Evolutionary conservation across 2,113 vertebrate species (phyloP).

Genomic region (Forbesichthys agassizii): DNA sequence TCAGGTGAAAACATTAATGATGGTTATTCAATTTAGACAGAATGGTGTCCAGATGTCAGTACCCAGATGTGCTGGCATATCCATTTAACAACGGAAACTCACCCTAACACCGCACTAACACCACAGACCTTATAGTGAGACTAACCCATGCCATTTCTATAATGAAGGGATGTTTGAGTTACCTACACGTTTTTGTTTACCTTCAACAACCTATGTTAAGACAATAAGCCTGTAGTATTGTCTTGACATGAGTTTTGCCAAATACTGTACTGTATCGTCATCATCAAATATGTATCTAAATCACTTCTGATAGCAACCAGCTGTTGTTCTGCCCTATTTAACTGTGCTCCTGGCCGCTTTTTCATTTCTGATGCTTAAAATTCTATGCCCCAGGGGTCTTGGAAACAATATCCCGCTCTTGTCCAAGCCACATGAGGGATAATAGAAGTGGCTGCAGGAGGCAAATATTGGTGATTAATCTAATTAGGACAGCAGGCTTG

Average conservation of each 20-base stretch:
- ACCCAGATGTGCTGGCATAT: slow-evolving; percentile 51
- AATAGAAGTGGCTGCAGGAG: slow-evolving; percentile 41
- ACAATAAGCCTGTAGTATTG: slow-evolving; percentile 21
- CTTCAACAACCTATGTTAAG: slow-evolving; percentile 38
- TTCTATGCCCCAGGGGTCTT: slow-evolving; percentile 19
- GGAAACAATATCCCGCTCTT: slow-evolving; percentile 19
- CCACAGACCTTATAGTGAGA: no score
- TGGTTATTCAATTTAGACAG: slow-evolving; percentile 45
- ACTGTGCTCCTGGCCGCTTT: slow-evolving; percentile 34
- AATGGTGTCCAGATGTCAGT: slow-evolving; percentile 62
- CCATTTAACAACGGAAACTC: slow-evolving; percentile 26
- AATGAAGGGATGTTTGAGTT: slow-evolving; percentile 27
- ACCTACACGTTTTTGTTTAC: slow-evolving; percentile 39
- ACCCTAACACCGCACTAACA: no score
- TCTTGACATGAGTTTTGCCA: slow-evolving; percentile 31
- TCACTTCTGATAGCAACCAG: slow-evolving; percentile 40
- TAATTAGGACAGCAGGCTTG: not conserved
- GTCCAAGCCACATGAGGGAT: slow-evolving; percentile 27
- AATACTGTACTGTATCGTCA: slow-evolving; percentile 25
- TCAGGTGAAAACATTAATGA: slow-evolving; percentile 50
- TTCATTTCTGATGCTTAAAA: slow-evolving; percentile 36
- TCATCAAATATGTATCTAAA: slow-evolving; percentile 51
- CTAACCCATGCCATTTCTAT: slow-evolving; percentile 9
- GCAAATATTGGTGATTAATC: slow-evolving; percentile 1
- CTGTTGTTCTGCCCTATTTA: slow-evolving; percentile 54